A percentile compares a stretch with the other conserved stretches of the same genome.
Evolutionary conservation across 2,888 invertebrate species (phyloP).

Genomic region (Calliscelio sp.): DNA sequence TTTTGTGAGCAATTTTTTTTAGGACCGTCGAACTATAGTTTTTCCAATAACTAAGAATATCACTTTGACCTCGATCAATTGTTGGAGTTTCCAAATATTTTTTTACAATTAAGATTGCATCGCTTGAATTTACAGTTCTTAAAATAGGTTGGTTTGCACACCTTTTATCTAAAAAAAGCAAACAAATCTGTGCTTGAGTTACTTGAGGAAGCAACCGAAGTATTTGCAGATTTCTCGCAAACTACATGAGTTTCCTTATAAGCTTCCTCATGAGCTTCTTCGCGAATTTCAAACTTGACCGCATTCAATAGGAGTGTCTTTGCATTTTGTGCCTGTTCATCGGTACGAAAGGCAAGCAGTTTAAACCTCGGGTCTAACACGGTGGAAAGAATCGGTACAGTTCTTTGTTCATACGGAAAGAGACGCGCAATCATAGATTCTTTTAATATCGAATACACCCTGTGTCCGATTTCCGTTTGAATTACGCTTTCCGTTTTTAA

Average conservation of each 20-base stretch:
- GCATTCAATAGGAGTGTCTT: background rate
- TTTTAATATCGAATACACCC: background rate
- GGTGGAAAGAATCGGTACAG: background rate
- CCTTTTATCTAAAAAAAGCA: background rate
- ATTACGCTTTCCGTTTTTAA: background rate
- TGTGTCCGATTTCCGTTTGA: background rate
- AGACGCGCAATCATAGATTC: background rate
- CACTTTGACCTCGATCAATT: constrained; percentile 3
- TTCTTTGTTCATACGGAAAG: background rate
- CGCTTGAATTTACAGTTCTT: background rate
- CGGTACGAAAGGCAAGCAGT: constrained; percentile 8
- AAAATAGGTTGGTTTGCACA: background rate
- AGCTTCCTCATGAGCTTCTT: background rate
- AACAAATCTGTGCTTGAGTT: constrained; percentile 1
- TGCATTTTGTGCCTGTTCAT: constrained; percentile 8
- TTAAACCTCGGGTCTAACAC: background rate
- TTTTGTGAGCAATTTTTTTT: constrained; percentile 28
- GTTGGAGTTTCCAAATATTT: constrained; percentile 7
- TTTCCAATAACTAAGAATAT: constrained; percentile 37
- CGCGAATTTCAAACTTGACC: background rate
- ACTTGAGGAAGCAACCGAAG: background rate
- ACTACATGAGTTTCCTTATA: background rate
- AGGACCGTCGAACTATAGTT: background rate
- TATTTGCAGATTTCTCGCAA: background rate
- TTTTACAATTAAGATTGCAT: constrained; percentile 32